Evolutionary conservation across 1,140 invertebrate species (phyloP), one percentile per base, ranked within the genome.

Genomic region (Vollenhovia emeryi): DNA sequence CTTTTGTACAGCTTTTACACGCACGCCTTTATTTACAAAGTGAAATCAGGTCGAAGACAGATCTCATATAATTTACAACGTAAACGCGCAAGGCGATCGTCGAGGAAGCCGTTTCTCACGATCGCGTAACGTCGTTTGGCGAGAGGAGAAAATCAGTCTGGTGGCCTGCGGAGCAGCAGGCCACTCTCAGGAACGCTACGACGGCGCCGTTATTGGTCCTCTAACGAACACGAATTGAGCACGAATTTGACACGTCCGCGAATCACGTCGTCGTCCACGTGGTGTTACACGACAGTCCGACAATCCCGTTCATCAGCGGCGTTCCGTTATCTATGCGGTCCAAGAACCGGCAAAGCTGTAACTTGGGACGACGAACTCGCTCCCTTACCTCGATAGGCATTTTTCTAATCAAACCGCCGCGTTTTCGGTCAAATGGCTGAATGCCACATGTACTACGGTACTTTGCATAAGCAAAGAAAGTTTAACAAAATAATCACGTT

Each of bases 61-160:
- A 85, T 62, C 27, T 86, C 84, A 89, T 91, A 93, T 91, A 93
- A 92, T 94, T 91, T 93, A 93, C 90, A 92, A 86, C 66, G 62
- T 86, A 90, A 90, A 66, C 30, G 36, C 64, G 55, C 57, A 52
- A 33, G 13, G 36, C 50, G 43, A 76, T 75, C 30, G 7, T 45
- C 62, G 48, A 71, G 52, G 7, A 60, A 30, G 13, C 6, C 24
- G 43, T 8, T 80, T 45, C 59, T 78, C 57, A 36, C 52, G 21
- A 55, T 80, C 66, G 45, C 48, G 52, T 21, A 79, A 80, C 15
- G 74, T 71, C 18, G 8, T 66, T 66, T 79, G n/a, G 78, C 43
- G 64, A 43, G 55, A 57, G 27, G 69, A 92, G 69, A 88, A 90
- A 92, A 92, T 93, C 92, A 93, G 92, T 93, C 92, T 92, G 85